Evolutionary conservation across 2,113 vertebrate species (phyloP).

Genomic region (Talpa occidentalis): DNA sequence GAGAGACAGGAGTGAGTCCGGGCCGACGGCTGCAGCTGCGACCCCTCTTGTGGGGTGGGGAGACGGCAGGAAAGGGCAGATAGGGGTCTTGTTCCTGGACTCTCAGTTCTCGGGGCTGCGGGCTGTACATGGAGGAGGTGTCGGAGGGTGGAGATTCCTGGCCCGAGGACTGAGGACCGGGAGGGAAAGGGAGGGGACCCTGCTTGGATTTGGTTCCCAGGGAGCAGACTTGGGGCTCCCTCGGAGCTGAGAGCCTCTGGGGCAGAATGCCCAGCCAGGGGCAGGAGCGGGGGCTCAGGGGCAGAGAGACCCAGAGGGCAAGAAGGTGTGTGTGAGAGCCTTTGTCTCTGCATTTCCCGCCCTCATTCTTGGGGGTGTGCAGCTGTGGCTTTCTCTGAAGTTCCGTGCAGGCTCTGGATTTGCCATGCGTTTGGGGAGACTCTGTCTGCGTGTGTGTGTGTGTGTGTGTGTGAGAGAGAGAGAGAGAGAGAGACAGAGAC

Average conservation of each 20-base stretch:
- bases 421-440: not conserved
- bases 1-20: not conserved
- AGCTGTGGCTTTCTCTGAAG: not conserved
- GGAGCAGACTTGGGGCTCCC: not conserved
- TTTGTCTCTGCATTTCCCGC: accelerated
- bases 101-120: not conserved
- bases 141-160: not conserved
- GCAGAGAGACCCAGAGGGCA: not conserved
- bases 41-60: no score
- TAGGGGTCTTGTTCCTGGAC: not conserved
- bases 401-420: not conserved
- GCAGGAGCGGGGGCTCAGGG: not conserved
- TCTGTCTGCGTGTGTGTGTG: not conserved
- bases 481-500: not conserved
- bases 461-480: not conserved
- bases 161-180: not conserved
- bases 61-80: not conserved
- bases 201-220: not conserved
- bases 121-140: accelerated
- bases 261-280: not conserved
- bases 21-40: no score
- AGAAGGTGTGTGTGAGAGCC: not conserved
- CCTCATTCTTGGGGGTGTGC: not conserved
- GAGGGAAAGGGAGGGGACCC: no score
- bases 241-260: not conserved